Evolutionary conservation across 2,888 invertebrate species (phyloP).

Genomic region (Xylophagus ater): DNA sequence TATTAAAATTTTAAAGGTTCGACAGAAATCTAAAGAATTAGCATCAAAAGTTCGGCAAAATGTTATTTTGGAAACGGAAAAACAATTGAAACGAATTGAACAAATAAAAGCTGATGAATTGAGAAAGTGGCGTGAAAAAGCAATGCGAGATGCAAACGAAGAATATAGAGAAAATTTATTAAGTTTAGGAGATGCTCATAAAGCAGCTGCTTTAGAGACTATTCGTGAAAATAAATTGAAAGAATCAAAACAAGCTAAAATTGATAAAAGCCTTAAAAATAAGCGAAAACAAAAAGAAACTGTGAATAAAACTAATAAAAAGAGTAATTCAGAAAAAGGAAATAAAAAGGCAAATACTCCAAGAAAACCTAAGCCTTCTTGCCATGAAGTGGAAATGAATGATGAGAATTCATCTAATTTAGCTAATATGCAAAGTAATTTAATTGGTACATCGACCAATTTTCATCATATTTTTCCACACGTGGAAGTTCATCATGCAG

Average conservation of each 20-base stretch:
- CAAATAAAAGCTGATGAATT: slow-evolving; percentile 42
- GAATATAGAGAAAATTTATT: slow-evolving; percentile 4
- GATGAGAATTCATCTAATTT: slow-evolving; percentile 7
- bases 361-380: background rate
- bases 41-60: slow-evolving; percentile 44
- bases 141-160: slow-evolving; percentile 5
- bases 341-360: background rate
- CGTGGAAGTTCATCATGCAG: too few species aligned
- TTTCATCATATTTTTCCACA: too few species aligned
- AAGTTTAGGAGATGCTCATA: slow-evolving; percentile 12
- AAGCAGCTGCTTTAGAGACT: slow-evolving; percentile 8
- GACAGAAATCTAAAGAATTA: slow-evolving; percentile 50
- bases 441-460: too few species aligned
- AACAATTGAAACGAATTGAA: slow-evolving; percentile 42
- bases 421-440: too few species aligned
- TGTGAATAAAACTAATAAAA: background rate
- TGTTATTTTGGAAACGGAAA: slow-evolving; percentile 42
- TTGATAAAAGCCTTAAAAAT: too few species aligned
- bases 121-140: slow-evolving; percentile 29
- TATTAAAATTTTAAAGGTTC: slow-evolving; percentile 41
- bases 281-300: background rate
- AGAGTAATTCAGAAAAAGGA: background rate
- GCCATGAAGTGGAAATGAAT: slow-evolving; percentile 4
- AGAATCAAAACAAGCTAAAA: too few species aligned
- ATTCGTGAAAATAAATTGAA: background rate